phyloP scores from a whole-genome alignment of 2,797 vertebrate species.

The Catharus ustulatus region DNA sequence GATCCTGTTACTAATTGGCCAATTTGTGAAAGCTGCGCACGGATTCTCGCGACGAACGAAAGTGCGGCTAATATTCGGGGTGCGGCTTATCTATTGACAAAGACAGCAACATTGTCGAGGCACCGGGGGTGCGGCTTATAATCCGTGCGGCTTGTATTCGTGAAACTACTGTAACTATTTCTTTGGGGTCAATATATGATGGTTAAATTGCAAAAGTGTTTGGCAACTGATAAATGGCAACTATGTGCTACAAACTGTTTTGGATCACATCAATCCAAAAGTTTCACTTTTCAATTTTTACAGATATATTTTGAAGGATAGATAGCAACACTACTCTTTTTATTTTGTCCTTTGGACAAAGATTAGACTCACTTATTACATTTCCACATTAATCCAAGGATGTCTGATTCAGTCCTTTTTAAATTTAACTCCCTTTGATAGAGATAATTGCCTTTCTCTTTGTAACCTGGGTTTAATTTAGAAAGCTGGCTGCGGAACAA shows the following conservation, averaged over 20 bases:
- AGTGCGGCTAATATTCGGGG: no score
- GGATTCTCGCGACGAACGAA: no score
- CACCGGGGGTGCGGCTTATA: no score
- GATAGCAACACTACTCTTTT: background rate
- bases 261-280: background rate
- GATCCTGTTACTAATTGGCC: no score
- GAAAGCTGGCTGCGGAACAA: background rate
- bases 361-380: background rate
- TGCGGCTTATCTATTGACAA: no score
- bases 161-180: no score
- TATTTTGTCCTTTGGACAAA: background rate
- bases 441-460: background rate
- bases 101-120: no score
- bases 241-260: background rate
- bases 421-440: background rate
- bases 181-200: background rate
- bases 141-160: no score
- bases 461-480: background rate
- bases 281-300: background rate
- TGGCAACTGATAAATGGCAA: background rate
- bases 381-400: background rate
- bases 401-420: background rate
- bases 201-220: background rate
- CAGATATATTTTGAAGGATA: background rate
- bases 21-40: no score